Conservation (phyloP, 2,797 vertebrate species). For the Oceanodroma leucorhoa region DNA sequence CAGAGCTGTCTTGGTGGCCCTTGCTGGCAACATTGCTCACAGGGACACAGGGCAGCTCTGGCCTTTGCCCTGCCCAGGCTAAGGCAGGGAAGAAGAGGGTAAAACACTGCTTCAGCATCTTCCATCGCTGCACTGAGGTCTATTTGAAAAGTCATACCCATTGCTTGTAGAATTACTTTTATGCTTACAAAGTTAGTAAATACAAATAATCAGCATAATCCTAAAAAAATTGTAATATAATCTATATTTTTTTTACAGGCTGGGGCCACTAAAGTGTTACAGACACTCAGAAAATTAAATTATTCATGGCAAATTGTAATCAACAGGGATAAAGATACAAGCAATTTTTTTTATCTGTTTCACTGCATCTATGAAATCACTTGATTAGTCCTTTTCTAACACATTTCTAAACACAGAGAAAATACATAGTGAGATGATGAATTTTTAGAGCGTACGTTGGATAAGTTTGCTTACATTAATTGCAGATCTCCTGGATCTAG, state of each 20-base stretch:
- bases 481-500: background rate
- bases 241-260: background rate
- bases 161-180: background rate
- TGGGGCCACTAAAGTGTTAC: background rate
- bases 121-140: background rate
- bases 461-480: conserved; percentile 3
- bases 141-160: background rate
- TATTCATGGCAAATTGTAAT: background rate
- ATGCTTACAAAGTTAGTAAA: background rate
- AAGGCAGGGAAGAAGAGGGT: background rate
- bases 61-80: background rate
- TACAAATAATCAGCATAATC: background rate
- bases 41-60: background rate
- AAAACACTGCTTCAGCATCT: background rate
- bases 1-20: background rate
- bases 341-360: background rate
- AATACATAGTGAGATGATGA: background rate
- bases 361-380: background rate
- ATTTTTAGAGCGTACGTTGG: background rate
- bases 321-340: background rate
- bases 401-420: background rate
- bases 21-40: background rate
- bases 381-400: conserved; percentile 17
- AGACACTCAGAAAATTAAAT: background rate
- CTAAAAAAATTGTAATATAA: background rate